Evolutionary conservation across 2,888 invertebrate genomes (phyloP), one percentile per base, ranked within the genome.

Genomic region (Hipparchia semele): DNA sequence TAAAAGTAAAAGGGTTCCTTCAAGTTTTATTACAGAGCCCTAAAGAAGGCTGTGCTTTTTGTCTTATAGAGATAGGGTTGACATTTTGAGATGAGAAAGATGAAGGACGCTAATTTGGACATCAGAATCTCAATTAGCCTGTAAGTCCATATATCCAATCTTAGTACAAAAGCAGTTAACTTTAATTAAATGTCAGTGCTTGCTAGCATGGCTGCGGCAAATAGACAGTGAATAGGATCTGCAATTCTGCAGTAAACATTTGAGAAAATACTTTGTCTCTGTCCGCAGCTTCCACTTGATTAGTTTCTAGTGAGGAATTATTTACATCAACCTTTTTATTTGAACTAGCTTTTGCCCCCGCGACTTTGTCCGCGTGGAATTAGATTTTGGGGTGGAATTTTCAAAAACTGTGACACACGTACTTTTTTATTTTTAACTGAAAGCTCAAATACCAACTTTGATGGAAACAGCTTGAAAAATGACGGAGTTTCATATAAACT

Each of bases 131-230:
- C 58, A 56, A 72, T 68, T 58, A 13, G 45, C 53, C 13, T 53
- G 53, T 49, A 23, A 12, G 49, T 23, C 39, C 60, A 51, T 69
- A 53, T 69, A 13, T 69, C 53, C n/a, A 87, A 88, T 88, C 84
- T 87, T 82, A 81, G 86, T 45, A 61, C 60, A 69, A 72, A 72
- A 86, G 82, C 84, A 86, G 86, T 87, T 88, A 69, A 90, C 84
- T 90, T 90, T 88, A 90, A 91, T 91, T 89, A 89, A 90, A 90
- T 88, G 88, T 87, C 88, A 88, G 87, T 89, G 73, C 90, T 87
- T 80, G 86, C 86, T 86, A 86, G 86, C 84, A 86, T 83, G 86
- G 87, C 88, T 89, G 51, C 87, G 87, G 89, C 87, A 90, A 90
- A 91, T 89, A 69, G 61, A 69, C 61, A 87, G 85, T 87, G 86